A percentile compares a stretch with the other conserved stretches of the same genome.
phyloP scores from a whole-genome alignment of 35 echinoderm and acorn worm genomes.

The Lytechinus pictus region DNA sequence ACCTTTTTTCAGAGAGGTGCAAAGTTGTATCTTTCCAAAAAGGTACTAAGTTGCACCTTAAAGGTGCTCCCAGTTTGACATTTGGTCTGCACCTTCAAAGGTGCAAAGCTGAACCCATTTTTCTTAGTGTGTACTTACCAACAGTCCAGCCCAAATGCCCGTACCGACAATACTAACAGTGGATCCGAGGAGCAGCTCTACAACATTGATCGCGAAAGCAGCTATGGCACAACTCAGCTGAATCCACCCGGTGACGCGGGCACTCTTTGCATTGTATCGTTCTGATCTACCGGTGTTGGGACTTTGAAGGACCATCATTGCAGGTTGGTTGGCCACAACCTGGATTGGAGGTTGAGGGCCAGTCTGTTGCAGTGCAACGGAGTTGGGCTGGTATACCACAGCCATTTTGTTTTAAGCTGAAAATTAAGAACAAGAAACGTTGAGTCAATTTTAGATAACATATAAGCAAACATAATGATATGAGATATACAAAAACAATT shows the following conservation, averaged over 20 bases:
- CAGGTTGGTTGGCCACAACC: neutral
- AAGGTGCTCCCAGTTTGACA: too few species aligned
- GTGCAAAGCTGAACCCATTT: too few species aligned
- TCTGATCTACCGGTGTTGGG: neutral
- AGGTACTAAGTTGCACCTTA: too few species aligned
- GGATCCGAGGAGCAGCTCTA: neutral
- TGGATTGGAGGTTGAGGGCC: neutral
- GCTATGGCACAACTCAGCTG: neutral
- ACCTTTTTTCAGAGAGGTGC: too few species aligned
- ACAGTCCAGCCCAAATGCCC: too few species aligned
- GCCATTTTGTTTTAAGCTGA: neutral
- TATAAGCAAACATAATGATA: too few species aligned
- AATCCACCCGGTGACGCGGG: neutral
- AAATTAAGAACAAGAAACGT: neutral
- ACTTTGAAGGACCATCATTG: neutral
- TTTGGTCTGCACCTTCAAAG: too few species aligned
- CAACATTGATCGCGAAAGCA: neutral
- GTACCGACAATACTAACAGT: neutral
- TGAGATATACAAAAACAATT: too few species aligned
- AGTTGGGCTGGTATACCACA: neutral
- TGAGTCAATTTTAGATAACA: too few species aligned
- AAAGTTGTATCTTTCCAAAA: too few species aligned
- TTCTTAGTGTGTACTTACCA: too few species aligned
- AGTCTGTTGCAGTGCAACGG: neutral
- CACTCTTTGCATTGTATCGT: neutral